Evolutionary conservation across 2,888 invertebrate species (phyloP).

Genomic region (Bellardia bayeri): DNA sequence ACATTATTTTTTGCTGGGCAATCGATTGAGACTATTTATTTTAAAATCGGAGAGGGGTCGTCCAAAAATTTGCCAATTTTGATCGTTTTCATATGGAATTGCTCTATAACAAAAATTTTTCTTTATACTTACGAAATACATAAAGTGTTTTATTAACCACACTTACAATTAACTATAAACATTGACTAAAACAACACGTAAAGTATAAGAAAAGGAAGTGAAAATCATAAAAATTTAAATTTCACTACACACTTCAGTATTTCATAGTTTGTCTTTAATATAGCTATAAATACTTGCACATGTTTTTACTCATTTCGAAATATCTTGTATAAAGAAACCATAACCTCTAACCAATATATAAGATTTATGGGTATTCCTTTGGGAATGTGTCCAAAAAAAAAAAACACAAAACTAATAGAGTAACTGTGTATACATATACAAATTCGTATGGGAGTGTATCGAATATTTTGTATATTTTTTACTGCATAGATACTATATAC

Average conservation of each 20-base stretch:
- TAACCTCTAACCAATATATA: constrained; percentile 49
- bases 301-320: not conserved
- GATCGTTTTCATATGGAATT: no score
- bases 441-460: not conserved
- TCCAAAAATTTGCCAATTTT: no score
- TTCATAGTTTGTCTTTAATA: constrained; percentile 15
- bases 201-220: not conserved
- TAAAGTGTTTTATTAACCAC: constrained; percentile 17
- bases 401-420: constrained; percentile 13
- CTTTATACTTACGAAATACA: not conserved
- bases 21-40: no score
- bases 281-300: not conserved
- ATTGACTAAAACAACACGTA: not conserved
- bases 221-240: constrained; percentile 31
- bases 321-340: not conserved
- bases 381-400: constrained; percentile 32
- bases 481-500: not conserved
- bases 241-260: constrained; percentile 14
- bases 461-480: not conserved
- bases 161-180: constrained; percentile 10
- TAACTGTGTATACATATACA: not conserved
- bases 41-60: no score
- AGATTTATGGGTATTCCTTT: constrained; percentile 51
- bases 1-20: no score
- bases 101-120: not conserved